Evolutionary conservation across 2,113 vertebrate genomes (phyloP), one percentile per base, ranked within the genome.

Genomic region (Malurus cyaneus): DNA sequence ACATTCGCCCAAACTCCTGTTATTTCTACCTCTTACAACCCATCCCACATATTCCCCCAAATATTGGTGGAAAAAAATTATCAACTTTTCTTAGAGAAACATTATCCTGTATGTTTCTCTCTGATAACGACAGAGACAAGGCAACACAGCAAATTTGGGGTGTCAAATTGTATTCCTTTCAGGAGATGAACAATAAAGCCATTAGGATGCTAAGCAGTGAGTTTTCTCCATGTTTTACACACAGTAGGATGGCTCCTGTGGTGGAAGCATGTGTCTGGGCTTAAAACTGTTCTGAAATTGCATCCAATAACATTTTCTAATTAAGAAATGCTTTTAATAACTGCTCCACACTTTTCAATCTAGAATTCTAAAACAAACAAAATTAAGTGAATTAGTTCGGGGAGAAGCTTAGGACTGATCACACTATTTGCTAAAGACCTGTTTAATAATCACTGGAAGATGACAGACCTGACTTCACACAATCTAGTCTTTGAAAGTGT

Each of bases 271-370:
- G 93, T 92, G 81, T 82, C 86, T 91, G 18, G 47, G 41, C 56
- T 92, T 93, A 96, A 95, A 92, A 86, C 53, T 74, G 44, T 65
- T 96, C 64, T 88, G 31, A 94, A 94, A 96, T 76, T 62, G 17
- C 60, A 34, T 72, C 18, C 42, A 39, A 44, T 91, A 78, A 91
- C 17, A 80, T 93, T 66, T 89, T 91, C 36, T 86, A 73, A 72
- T 86, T 96, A 85, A 83, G 46, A 95, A 61, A 11, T 65, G n/a
- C 4, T 67, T 95, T 95, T 88, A 73, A 57, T 80, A 91, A 82
- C 25, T 32, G 59, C 15, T 50, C 10, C 19, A 50, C 18, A 14
- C 7, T 67, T 91, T 95, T 73, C 31, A 5, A 72, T 54, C 12
- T 77, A 42, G 18, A 25, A 79, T 90, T 95, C 14, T 80, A 81